These are phyloP conservation scores for Callinectes sapidus DNA, from an alignment of 2,888 invertebrate species.

Conservation along the genomic window DNA sequence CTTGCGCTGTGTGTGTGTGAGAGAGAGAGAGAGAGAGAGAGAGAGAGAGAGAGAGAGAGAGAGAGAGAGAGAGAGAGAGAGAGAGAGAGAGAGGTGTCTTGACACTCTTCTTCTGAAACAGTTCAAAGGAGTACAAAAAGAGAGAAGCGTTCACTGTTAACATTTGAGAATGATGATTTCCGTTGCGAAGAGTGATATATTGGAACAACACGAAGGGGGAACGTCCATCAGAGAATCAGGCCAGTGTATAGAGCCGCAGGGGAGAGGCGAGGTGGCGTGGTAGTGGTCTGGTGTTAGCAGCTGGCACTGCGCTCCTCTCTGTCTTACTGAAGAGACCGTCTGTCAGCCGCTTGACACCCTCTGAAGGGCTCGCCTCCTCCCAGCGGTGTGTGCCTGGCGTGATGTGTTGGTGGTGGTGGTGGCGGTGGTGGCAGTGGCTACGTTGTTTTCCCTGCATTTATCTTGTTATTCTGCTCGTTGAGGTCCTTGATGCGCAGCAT, in stretches of 20 bases:
- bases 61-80: too few relatives aligned
- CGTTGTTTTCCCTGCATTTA: neutral
- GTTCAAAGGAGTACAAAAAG: neutral
- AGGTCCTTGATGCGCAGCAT: slow-evolving; percentile 12
- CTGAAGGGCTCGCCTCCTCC: neutral
- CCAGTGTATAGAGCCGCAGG: neutral
- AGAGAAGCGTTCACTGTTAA: neutral
- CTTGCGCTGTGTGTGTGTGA: too few relatives aligned
- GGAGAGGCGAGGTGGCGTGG: neutral
- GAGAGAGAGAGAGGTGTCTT: too few relatives aligned
- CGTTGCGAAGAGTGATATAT: neutral
- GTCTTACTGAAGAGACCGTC: neutral
- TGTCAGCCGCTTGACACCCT: neutral
- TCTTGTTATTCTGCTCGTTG: slow-evolving; percentile 14
- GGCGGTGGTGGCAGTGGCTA: neutral
- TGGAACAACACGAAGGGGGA: neutral
- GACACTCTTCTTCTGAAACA: neutral
- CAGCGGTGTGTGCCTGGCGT: neutral
- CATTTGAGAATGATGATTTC: neutral
- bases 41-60: too few relatives aligned
- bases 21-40: too few relatives aligned
- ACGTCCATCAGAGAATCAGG: neutral
- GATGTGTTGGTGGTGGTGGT: neutral
- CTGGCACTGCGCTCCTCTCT: neutral
- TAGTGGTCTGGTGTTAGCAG: neutral